Percentiles rank a stretch among this genome's conserved stretches.
phyloP scores from a whole-genome alignment of 2,113 vertebrate species.

The Lepidothrix coronata region DNA sequence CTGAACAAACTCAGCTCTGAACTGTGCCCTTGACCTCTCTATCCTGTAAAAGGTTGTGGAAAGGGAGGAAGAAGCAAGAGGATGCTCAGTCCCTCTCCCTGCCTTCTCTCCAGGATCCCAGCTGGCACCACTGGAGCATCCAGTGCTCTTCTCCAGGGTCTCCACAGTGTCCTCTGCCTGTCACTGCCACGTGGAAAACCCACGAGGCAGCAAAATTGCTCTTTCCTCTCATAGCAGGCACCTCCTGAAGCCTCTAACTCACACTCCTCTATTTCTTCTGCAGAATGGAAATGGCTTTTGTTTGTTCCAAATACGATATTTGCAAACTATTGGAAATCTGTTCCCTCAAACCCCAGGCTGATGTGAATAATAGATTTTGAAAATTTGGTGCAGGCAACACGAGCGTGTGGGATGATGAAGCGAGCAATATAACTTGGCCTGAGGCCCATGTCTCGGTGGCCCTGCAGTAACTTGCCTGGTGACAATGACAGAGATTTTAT shows the following conservation, averaged over 20 bases:
- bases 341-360: not conserved
- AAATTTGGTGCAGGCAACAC: not conserved
- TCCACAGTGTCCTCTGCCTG: not conserved
- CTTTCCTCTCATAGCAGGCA: not conserved
- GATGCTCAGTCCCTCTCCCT: not conserved
- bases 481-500: constrained; percentile 30
- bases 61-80: not conserved
- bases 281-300: not conserved
- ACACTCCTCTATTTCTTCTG: not conserved
- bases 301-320: not conserved
- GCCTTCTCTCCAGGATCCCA: not conserved
- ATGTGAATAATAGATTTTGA: not conserved
- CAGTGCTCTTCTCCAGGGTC: rapidly evolving
- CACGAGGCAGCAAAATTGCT: not conserved
- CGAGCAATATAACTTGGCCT: not conserved
- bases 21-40: not conserved
- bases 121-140: not conserved
- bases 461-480: constrained; percentile 21
- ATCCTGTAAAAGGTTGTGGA: rapidly evolving
- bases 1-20: not conserved
- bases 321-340: not conserved
- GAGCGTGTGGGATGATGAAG: not conserved
- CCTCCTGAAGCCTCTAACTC: not conserved
- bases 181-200: not conserved
- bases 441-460: not conserved